These are phyloP conservation scores for Urocolius indicus DNA, from an alignment of 2,113 vertebrate species.

Conservation along the genomic window DNA sequence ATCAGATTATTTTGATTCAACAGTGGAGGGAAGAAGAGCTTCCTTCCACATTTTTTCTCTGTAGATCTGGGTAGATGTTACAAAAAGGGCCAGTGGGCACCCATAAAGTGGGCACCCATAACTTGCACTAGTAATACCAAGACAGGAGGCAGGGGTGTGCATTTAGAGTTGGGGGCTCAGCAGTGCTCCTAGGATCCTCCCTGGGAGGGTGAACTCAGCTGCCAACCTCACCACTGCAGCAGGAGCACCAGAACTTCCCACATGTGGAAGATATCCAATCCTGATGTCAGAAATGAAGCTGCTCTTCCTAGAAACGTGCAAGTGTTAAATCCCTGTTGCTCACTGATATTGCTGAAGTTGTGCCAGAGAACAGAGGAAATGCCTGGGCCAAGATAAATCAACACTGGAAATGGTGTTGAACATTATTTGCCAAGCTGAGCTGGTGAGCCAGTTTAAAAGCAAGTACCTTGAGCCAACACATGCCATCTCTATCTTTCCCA, in stretches of 20 bases:
- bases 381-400: conserved; percentile 6
- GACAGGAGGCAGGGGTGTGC: neutral
- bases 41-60: neutral
- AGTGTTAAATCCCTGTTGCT: neutral
- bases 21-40: neutral
- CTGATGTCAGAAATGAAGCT: neutral
- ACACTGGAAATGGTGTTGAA: neutral
- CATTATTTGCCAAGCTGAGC: neutral
- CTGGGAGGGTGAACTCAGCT: rapidly evolving
- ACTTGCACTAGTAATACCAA: neutral
- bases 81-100: neutral
- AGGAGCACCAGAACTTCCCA: neutral
- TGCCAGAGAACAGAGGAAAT: neutral
- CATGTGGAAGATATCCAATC: neutral
- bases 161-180: neutral
- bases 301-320: neutral
- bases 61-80: neutral
- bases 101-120: neutral
- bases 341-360: neutral
- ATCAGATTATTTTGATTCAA: neutral
- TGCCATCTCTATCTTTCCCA: neutral
- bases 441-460: neutral
- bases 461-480: neutral
- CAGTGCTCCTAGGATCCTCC: neutral
- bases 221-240: neutral